A percentile compares a stretch with the other conserved stretches of the same genome.
Evolutionary conservation across 2,113 vertebrate species (phyloP).

Genomic region (Varanus komodoensis): DNA sequence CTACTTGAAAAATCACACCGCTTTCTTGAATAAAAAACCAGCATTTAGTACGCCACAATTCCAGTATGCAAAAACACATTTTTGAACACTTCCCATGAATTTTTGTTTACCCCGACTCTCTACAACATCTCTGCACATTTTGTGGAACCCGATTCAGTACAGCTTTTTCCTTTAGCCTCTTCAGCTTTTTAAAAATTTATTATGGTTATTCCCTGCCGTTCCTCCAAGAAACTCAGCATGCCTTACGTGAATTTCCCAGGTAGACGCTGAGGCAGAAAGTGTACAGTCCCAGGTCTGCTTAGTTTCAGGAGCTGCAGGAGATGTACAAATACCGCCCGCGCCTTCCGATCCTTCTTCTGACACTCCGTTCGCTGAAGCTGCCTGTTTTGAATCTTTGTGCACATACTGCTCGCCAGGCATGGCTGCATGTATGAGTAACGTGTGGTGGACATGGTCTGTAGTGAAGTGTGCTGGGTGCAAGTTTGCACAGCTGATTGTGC

Average conservation of each 20-base stretch:
- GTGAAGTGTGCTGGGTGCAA: background rate
- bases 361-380: no score
- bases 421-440: background rate
- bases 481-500: background rate
- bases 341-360: background rate
- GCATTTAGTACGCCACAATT: no score
- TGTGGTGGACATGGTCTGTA: background rate
- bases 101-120: background rate
- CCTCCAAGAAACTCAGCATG: background rate
- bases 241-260: background rate
- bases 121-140: background rate
- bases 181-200: background rate
- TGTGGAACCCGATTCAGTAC: background rate
- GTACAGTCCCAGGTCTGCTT: background rate
- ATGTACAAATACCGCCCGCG: background rate
- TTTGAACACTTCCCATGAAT: background rate
- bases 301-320: background rate
- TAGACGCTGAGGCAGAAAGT: background rate
- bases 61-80: rapidly evolving
- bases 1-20: conserved; percentile 53
- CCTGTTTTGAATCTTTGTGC: background rate
- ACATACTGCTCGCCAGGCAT: background rate
- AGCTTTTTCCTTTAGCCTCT: background rate
- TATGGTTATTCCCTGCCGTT: background rate
- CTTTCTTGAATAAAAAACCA: conserved; percentile 23